Evolutionary conservation across 1,140 invertebrate species (phyloP).

Genomic region (Drosophila lowei): DNA sequence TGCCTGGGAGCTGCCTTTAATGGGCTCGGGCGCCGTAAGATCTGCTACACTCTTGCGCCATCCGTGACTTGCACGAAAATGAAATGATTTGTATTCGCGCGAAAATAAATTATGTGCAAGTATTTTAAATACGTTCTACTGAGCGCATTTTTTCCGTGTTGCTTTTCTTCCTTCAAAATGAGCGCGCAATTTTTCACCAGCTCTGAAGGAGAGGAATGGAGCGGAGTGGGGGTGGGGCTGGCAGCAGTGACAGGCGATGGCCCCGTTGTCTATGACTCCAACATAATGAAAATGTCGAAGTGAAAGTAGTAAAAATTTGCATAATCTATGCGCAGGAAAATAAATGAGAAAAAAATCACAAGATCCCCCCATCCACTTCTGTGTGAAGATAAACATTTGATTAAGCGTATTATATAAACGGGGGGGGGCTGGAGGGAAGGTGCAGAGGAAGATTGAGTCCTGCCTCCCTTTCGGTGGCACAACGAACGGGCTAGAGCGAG

Average conservation of each 20-base stretch:
- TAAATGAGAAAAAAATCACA: slow-evolving; percentile 76
- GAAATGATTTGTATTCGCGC: slow-evolving; percentile 79
- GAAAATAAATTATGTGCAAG: slow-evolving; percentile 81
- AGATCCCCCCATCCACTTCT: slow-evolving; percentile 10
- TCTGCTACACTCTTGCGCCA: slow-evolving; percentile 66
- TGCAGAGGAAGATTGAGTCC: slow-evolving; percentile 6
- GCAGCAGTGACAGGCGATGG: not conserved
- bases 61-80: slow-evolving; percentile 78
- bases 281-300: slow-evolving; percentile 81
- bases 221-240: not conserved
- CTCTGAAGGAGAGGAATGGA: not conserved
- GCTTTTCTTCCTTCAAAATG: slow-evolving; percentile 43
- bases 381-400: slow-evolving; percentile 75
- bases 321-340: slow-evolving; percentile 80
- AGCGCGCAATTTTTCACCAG: slow-evolving; percentile 68
- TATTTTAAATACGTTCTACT: slow-evolving; percentile 76
- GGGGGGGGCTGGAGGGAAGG: slow-evolving; percentile 7
- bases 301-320: slow-evolving; percentile 81
- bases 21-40: slow-evolving; percentile 55
- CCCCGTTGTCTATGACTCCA: slow-evolving; percentile 34
- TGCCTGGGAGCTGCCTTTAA: slow-evolving; percentile 45
- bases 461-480: slow-evolving; percentile 40
- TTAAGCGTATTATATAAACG: slow-evolving; percentile 67
- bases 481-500: slow-evolving; percentile 9
- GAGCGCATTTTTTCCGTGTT: slow-evolving; percentile 37